Percentiles rank a stretch among this genome's conserved stretches.
These are phyloP conservation scores for Otis tarda DNA, from an alignment of 2,113 vertebrate species.

Conservation along the genomic window DNA sequence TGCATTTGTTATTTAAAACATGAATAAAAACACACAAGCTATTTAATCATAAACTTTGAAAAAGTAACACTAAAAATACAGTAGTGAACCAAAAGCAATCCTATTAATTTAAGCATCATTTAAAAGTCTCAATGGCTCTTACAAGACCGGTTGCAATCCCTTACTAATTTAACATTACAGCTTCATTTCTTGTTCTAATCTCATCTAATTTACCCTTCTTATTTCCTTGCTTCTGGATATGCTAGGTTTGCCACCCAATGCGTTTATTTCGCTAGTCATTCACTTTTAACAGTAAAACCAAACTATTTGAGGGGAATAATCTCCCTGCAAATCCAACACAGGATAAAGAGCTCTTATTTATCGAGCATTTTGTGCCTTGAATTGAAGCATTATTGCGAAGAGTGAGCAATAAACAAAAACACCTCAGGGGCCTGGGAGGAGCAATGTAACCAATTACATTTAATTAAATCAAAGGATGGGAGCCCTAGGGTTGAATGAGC, in stretches of 20 bases:
- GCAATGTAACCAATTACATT: constrained; percentile 92
- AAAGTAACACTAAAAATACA: constrained; percentile 40
- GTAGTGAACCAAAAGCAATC: not conserved
- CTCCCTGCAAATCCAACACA: constrained; percentile 76
- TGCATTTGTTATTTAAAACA: constrained; percentile 22
- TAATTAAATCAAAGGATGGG: constrained; percentile 94
- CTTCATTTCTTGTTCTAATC: constrained; percentile 77
- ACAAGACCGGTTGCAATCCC: constrained; percentile 35
- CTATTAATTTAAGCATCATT: constrained; percentile 65
- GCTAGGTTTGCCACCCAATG: constrained; percentile 77
- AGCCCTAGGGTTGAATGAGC: constrained; percentile 84
- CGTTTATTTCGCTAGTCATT: constrained; percentile 82
- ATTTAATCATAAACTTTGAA: constrained; percentile 29
- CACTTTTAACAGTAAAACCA: constrained; percentile 80
- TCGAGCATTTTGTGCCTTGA: constrained; percentile 80
- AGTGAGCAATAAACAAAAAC: constrained; percentile 87
- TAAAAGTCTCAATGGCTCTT: constrained; percentile 47
- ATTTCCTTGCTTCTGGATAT: constrained; percentile 74
- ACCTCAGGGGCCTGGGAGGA: constrained; percentile 84
- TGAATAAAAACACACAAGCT: constrained; percentile 21
- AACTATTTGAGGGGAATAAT: constrained; percentile 82
- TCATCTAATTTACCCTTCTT: constrained; percentile 75
- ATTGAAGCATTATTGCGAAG: constrained; percentile 83
- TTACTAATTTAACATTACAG: constrained; percentile 68
- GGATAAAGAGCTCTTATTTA: constrained; percentile 78